Conservation (phyloP, 35 echinoderm and acorn worm genomes). For the Stichopus chloronotus region DNA sequence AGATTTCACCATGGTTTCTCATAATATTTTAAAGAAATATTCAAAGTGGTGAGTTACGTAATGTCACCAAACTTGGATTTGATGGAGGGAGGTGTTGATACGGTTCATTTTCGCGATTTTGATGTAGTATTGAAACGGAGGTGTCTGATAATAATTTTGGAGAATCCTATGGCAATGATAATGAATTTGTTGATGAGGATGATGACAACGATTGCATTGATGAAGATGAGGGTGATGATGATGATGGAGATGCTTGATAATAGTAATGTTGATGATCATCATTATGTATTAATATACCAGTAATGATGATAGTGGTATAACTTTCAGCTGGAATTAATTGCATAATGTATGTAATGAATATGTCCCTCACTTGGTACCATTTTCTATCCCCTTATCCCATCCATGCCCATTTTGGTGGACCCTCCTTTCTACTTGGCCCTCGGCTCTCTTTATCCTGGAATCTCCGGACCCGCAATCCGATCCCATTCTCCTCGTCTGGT, state of each 20-base stretch:
- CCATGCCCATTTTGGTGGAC: slow-evolving; percentile 53
- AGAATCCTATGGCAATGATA: too few species aligned
- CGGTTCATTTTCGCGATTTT: not conserved
- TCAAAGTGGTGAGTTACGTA: too few species aligned
- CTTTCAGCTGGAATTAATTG: not conserved
- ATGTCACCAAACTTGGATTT: not conserved
- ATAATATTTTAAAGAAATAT: too few species aligned
- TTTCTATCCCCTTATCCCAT: slow-evolving; percentile 62
- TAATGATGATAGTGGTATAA: not conserved
- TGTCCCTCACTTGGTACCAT: slow-evolving; percentile 67
- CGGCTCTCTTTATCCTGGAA: slow-evolving; percentile 43
- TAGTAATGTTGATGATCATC: too few species aligned
- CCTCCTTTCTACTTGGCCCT: slow-evolving; percentile 56
- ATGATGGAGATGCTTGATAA: too few species aligned
- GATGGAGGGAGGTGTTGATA: not conserved
- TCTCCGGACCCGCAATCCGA: slow-evolving; percentile 54
- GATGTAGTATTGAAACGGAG: too few species aligned
- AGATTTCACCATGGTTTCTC: too few species aligned
- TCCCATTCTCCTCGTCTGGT: slow-evolving; percentile 38
- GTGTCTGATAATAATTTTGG: too few species aligned
- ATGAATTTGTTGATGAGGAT: too few species aligned
- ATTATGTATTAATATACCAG: too few species aligned
- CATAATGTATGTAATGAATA: slow-evolving; percentile 41
- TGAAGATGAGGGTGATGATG: too few species aligned
- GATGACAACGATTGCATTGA: too few species aligned